Evolutionary conservation across 37 sponge, comb jelly and placozoan genomes (phyloP).

Genomic region (Petrosia ficiformis): DNA sequence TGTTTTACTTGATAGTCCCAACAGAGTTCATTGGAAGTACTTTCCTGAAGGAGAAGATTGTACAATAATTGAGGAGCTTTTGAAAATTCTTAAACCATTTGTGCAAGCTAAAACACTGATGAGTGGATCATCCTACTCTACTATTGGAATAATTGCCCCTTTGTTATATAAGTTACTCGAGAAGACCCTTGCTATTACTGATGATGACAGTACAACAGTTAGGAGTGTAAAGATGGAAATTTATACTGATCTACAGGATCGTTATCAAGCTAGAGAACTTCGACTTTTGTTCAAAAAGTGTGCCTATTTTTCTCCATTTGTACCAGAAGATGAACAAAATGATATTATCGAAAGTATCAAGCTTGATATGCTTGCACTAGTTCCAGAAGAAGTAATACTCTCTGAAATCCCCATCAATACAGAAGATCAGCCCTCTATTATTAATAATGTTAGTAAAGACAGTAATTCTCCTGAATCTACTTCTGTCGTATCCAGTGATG

Average conservation of each 20-base stretch:
- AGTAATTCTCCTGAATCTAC: not conserved
- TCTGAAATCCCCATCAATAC: no score
- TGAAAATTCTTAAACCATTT: not conserved
- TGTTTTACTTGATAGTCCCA: not conserved
- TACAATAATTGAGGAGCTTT: not conserved
- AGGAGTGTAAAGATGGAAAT: constrained; percentile 1
- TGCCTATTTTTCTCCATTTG: not conserved
- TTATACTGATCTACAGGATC: not conserved
- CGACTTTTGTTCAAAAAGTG: not conserved
- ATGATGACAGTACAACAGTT: not conserved
- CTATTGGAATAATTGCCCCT: not conserved
- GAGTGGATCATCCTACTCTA: not conserved
- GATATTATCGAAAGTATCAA: constrained; percentile 7
- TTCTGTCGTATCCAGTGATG: not conserved
- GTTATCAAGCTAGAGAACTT: not conserved
- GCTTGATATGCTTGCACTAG: not conserved
- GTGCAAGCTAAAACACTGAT: not conserved
- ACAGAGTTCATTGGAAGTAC: not conserved
- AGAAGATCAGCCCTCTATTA: no score
- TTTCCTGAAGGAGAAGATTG: no score
- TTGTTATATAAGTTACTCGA: not conserved
- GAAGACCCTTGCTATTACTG: not conserved
- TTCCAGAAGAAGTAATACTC: not conserved
- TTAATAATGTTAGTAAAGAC: not conserved
- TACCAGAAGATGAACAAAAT: not conserved